These are phyloP conservation scores for Sinocyclocheilus anophthalmus DNA, from an alignment of 2,113 vertebrate species.

Conservation along the genomic window DNA sequence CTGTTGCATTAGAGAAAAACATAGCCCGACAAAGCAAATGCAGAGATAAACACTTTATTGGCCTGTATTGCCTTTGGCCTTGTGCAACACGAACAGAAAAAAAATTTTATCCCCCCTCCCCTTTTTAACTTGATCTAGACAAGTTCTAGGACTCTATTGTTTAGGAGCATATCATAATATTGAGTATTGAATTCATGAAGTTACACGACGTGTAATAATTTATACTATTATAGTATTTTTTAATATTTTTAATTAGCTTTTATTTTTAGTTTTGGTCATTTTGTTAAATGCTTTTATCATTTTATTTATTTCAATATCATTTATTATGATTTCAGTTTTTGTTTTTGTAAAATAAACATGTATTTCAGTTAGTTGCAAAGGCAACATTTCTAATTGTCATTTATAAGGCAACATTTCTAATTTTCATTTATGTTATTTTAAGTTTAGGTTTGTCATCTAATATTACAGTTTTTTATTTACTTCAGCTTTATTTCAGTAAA, in stretches of 20 bases:
- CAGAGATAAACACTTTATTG: not conserved
- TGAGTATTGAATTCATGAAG: too few relatives aligned
- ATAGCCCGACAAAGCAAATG: too few relatives aligned
- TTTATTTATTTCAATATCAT: too few relatives aligned
- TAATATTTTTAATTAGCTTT: not conserved
- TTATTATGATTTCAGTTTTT: not conserved
- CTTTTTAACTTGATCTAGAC: not conserved
- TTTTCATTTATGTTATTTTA: too few relatives aligned
- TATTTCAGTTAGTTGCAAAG: not conserved
- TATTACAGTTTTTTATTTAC: too few relatives aligned
- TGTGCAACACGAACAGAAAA: not conserved
- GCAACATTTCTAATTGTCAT: too few relatives aligned
- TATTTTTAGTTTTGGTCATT: not conserved
- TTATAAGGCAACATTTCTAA: too few relatives aligned
- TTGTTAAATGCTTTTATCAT: too few relatives aligned
- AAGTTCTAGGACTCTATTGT: not conserved
- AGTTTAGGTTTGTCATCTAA: too few relatives aligned
- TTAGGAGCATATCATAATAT: not conserved
- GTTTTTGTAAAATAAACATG: not conserved
- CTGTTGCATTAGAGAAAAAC: not conserved
- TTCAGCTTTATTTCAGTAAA: not conserved
- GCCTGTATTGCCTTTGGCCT: not conserved
- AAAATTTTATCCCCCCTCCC: too few relatives aligned
- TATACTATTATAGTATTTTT: too few relatives aligned
- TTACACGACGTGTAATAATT: too few relatives aligned